Evolutionary conservation across 2,113 vertebrate species (phyloP).

Genomic region (Nyctereutes procyonoides): DNA sequence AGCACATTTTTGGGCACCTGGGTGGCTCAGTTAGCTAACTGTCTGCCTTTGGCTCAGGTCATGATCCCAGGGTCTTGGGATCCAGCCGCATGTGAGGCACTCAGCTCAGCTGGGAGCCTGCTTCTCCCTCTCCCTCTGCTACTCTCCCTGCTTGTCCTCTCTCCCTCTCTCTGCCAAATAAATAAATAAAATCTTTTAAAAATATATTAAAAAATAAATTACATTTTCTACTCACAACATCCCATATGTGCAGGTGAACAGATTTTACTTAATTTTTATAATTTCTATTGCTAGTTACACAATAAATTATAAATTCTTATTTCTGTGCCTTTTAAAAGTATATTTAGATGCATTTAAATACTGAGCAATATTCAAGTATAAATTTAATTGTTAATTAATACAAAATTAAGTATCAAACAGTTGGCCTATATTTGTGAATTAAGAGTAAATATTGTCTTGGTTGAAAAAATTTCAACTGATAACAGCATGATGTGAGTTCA

Average conservation of each 20-base stretch:
- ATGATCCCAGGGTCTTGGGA: too few relatives aligned
- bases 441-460: not conserved
- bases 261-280: not conserved
- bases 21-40: too few relatives aligned
- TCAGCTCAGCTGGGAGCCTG: too few relatives aligned
- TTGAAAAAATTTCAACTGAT: not conserved
- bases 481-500: not conserved
- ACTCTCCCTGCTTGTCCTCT: too few relatives aligned
- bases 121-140: too few relatives aligned
- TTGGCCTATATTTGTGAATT: slow-evolving; percentile 16
- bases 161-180: too few relatives aligned
- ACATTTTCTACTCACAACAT: not conserved
- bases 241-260: not conserved
- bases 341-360: not conserved
- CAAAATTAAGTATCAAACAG: not conserved
- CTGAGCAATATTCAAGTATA: not conserved
- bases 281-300: not conserved
- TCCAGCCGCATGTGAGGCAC: too few relatives aligned
- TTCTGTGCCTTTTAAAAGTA: not conserved
- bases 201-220: too few relatives aligned
- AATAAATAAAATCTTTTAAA: too few relatives aligned
- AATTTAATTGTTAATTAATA: not conserved
- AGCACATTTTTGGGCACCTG: not conserved
- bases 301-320: not conserved
- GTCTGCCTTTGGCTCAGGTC: too few relatives aligned